Conservation (phyloP, 2,888 invertebrate species). For the Ophraella communa region DNA sequence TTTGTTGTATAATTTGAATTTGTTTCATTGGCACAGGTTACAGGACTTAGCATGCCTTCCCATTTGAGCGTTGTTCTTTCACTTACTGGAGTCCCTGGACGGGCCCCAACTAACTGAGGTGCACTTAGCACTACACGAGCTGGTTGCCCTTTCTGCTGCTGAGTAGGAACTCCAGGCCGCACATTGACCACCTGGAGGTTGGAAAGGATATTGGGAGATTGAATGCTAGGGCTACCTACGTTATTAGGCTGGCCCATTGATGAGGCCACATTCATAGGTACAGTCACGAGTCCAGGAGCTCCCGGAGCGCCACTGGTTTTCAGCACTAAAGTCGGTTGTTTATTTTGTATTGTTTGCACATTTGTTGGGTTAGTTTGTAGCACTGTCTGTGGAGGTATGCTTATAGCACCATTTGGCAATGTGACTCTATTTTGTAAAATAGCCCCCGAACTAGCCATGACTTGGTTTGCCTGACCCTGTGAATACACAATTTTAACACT, state of each 20-base stretch:
- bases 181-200: constrained; percentile 88
- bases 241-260: constrained; percentile 62
- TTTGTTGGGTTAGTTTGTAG: constrained; percentile 62
- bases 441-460: constrained; percentile 58
- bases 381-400: constrained; percentile 63
- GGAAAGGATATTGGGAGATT: constrained; percentile 58
- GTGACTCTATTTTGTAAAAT: constrained; percentile 68
- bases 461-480: constrained; percentile 59
- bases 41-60: constrained; percentile 40
- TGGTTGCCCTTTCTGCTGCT: constrained; percentile 78
- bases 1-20: neutral
- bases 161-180: constrained; percentile 75
- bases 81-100: constrained; percentile 83
- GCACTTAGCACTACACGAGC: constrained; percentile 86
- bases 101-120: constrained; percentile 77
- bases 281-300: constrained; percentile 66
- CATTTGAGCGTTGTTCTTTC: constrained; percentile 43
- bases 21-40: constrained; percentile 6
- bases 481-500: constrained; percentile 52
- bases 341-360: constrained; percentile 54
- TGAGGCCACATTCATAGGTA: constrained; percentile 70
- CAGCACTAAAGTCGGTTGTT: constrained; percentile 59
- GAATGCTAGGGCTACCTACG: constrained; percentile 58
- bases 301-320: constrained; percentile 58
- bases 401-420: constrained; percentile 75